phyloP scores from a whole-genome alignment of 1,140 invertebrate genomes.

The Fopius arisanus region DNA sequence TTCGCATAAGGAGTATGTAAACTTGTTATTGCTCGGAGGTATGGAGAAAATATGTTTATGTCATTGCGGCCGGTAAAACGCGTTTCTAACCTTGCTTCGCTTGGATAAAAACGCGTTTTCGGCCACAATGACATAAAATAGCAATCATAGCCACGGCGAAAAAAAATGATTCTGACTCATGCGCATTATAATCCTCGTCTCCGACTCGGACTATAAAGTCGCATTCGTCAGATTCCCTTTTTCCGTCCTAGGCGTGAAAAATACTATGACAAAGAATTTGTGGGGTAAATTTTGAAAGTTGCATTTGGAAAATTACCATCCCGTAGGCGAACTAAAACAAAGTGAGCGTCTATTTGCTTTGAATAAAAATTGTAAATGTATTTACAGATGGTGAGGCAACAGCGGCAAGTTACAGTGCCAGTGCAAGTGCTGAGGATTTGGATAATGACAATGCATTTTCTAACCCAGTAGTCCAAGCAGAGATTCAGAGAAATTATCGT shows the following conservation, averaged over 20 bases:
- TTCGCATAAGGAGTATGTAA: background rate
- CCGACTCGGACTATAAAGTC: too few relatives aligned
- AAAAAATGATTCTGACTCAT: too few relatives aligned
- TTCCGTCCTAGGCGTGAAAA: too few relatives aligned
- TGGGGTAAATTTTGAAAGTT: slow-evolving; percentile 33
- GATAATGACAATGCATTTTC: slow-evolving; percentile 36
- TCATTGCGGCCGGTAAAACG: too few relatives aligned
- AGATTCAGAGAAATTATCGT: slow-evolving; percentile 70
- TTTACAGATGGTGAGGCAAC: slow-evolving; percentile 28
- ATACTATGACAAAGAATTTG: slow-evolving; percentile 37
- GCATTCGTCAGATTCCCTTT: too few relatives aligned
- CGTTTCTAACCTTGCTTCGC: too few relatives aligned
- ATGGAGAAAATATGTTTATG: background rate
- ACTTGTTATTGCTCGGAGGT: background rate
- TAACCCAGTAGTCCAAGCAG: slow-evolving; percentile 54
- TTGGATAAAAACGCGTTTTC: too few relatives aligned
- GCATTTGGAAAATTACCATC: slow-evolving; percentile 53
- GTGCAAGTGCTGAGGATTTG: slow-evolving; percentile 46
- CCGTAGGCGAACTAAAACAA: slow-evolving; percentile 41
- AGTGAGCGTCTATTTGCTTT: background rate
- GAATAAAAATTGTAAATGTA: background rate
- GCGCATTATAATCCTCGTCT: too few relatives aligned
- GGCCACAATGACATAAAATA: too few relatives aligned
- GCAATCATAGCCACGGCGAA: too few relatives aligned
- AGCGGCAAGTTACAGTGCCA: slow-evolving; percentile 44